A percentile compares a stretch with the other conserved stretches of the same genome.
Evolutionary conservation across 92 coral and sea anemone species (phyloP).

Genomic region (Umimayanthus kanabou): DNA sequence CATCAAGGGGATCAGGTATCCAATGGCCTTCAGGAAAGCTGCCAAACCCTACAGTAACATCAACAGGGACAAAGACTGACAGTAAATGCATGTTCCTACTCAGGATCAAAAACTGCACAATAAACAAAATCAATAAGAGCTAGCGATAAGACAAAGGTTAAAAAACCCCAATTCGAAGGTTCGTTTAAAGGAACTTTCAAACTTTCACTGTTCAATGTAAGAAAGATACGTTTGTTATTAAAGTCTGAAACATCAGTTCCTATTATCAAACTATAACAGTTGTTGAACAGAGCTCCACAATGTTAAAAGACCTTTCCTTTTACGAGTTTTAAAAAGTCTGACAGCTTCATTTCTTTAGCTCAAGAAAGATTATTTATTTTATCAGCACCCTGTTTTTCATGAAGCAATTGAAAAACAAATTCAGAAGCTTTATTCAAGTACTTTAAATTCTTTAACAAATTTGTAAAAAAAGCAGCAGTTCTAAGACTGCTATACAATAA

Average conservation of each 20-base stretch:
- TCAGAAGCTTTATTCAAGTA: too few relatives aligned
- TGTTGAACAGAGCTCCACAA: neutral
- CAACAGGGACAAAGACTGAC: neutral
- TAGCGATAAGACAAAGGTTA: neutral
- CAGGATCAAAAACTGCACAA: neutral
- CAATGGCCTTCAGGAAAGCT: constrained; percentile 98
- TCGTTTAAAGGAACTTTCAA: neutral
- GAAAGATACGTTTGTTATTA: too few relatives aligned
- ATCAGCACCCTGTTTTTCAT: too few relatives aligned
- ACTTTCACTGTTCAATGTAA: neutral
- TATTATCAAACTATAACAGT: neutral
- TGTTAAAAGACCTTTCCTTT: too few relatives aligned
- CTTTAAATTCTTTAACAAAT: too few relatives aligned
- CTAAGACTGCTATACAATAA: too few relatives aligned
- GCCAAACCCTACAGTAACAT: constrained; percentile 85
- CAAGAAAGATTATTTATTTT: too few relatives aligned
- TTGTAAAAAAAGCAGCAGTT: too few relatives aligned
- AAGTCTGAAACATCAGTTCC: neutral
- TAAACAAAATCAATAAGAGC: neutral
- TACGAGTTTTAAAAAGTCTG: too few relatives aligned
- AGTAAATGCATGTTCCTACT: neutral
- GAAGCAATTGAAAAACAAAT: too few relatives aligned
- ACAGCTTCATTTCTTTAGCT: too few relatives aligned
- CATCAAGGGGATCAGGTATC: constrained; percentile 97
- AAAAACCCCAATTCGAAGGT: neutral